Percentiles rank a stretch among this genome's conserved stretches.
Conservation (phyloP, 92 coral and sea anemone species). For the Zoanthus sociatus region DNA sequence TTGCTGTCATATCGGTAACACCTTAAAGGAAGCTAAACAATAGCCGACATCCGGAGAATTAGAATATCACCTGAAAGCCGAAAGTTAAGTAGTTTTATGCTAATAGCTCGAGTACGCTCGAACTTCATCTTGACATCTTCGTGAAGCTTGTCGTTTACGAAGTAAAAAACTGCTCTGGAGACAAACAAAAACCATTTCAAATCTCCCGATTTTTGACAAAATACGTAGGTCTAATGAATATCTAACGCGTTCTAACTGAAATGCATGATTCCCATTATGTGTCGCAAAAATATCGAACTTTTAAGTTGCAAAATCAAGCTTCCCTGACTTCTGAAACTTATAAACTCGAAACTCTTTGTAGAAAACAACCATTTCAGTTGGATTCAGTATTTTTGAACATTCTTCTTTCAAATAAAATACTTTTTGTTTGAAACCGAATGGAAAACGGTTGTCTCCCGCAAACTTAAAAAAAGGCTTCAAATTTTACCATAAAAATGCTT, state of each 20-base stretch:
- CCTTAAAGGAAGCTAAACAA: too few relatives aligned
- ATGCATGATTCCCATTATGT: neutral
- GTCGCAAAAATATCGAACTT: conserved; percentile 1
- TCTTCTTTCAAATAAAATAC: conserved; percentile 20
- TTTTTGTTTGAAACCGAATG: conserved; percentile 5
- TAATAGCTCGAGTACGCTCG: too few relatives aligned
- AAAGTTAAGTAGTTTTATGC: too few relatives aligned
- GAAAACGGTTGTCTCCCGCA: conserved; percentile 13
- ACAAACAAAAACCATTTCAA: neutral
- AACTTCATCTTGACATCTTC: neutral
- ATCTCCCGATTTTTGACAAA: conserved; percentile 4
- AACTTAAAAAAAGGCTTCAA: neutral
- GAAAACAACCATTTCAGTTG: conserved; percentile 19
- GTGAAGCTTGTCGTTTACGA: conserved; percentile 16
- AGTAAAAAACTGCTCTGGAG: conserved; percentile 23
- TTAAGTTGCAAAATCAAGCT: conserved; percentile 13
- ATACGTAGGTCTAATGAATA: conserved; percentile 5
- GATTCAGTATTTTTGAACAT: conserved; percentile 8
- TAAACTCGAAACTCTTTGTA: conserved; percentile 6
- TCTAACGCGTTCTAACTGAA: conserved; percentile 15
- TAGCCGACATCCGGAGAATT: too few relatives aligned
- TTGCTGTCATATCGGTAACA: too few relatives aligned
- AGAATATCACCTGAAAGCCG: too few relatives aligned
- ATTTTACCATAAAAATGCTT: conserved; percentile 6
- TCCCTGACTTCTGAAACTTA: conserved; percentile 12